A percentile compares a stretch with the other conserved stretches of the same genome.
phyloP scores from a whole-genome alignment of 1,140 invertebrate genomes.

The Thalassaphorura encarpata region DNA sequence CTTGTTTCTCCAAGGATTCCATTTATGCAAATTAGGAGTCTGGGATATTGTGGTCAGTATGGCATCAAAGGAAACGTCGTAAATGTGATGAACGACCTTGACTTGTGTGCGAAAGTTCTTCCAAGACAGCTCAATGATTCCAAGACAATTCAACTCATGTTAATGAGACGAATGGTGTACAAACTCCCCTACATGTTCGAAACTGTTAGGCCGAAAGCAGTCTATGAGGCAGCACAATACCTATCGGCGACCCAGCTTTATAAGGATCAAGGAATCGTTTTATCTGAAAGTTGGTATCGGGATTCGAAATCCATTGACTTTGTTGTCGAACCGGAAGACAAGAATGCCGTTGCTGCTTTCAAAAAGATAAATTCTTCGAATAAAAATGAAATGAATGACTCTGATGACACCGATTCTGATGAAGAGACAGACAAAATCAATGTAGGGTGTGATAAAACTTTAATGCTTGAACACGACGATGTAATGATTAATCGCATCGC shows the following conservation, averaged over 20 bases:
- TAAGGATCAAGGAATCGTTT: background rate
- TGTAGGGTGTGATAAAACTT: background rate
- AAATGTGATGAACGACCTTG: too few species aligned
- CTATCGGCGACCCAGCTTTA: background rate
- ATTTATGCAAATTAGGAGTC: too few species aligned
- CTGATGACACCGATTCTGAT: background rate
- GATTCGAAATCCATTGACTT: background rate
- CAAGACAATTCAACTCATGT: too few species aligned
- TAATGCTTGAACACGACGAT: background rate
- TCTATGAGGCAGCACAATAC: background rate
- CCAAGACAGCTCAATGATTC: too few species aligned
- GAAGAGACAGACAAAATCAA: background rate
- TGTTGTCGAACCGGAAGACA: background rate
- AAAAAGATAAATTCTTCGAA: too few species aligned
- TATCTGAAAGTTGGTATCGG: background rate
- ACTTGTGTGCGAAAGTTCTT: too few species aligned
- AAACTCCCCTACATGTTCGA: background rate
- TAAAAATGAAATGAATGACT: background rate
- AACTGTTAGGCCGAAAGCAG: constrained; percentile 3
- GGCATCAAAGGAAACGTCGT: too few species aligned
- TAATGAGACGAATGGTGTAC: constrained; percentile 6
- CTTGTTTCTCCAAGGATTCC: too few species aligned
- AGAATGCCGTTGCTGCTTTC: too few species aligned
- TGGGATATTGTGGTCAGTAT: too few species aligned
- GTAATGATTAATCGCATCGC: background rate